phyloP scores from a whole-genome alignment of 1,140 invertebrate genomes.

The Matsumurasca onukii region DNA sequence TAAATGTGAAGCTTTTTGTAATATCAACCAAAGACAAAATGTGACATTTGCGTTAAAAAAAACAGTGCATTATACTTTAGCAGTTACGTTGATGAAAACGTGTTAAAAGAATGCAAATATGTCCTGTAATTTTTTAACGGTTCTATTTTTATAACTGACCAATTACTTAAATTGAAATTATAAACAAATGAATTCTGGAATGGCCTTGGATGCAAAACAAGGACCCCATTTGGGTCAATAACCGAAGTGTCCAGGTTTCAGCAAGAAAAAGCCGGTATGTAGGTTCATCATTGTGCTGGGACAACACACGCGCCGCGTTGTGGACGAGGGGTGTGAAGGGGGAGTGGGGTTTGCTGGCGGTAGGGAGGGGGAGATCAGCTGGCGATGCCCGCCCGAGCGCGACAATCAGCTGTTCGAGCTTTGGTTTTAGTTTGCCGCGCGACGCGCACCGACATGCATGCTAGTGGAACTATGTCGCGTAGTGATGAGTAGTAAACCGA shows the following conservation, averaged over 20 bases:
- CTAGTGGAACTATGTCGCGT: not conserved
- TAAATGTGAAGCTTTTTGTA: too few species aligned
- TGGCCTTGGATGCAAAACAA: constrained; percentile 15
- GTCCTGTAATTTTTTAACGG: too few species aligned
- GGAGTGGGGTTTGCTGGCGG: not conserved
- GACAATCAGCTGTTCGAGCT: not conserved
- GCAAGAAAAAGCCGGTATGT: constrained; percentile 9
- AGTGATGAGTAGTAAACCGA: constrained; percentile 15
- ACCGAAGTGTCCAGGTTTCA: not conserved
- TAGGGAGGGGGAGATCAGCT: constrained; percentile 19
- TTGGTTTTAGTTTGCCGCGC: constrained; percentile 1
- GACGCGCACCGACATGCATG: constrained; percentile 2
- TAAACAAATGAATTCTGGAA: not conserved
- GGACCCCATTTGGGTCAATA: not conserved
- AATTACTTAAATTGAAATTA: too few species aligned
- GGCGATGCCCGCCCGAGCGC: too few species aligned
- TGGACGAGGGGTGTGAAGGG: too few species aligned
- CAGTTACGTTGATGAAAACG: too few species aligned
- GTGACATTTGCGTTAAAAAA: too few species aligned
- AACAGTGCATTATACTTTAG: too few species aligned
- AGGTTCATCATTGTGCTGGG: not conserved
- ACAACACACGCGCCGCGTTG: not conserved
- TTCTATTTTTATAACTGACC: too few species aligned
- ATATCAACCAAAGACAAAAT: too few species aligned
- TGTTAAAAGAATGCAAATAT: too few species aligned